These are phyloP conservation scores for Synodontis membranacea DNA, from an alignment of 2,113 vertebrate genomes.

Conservation along the genomic window DNA sequence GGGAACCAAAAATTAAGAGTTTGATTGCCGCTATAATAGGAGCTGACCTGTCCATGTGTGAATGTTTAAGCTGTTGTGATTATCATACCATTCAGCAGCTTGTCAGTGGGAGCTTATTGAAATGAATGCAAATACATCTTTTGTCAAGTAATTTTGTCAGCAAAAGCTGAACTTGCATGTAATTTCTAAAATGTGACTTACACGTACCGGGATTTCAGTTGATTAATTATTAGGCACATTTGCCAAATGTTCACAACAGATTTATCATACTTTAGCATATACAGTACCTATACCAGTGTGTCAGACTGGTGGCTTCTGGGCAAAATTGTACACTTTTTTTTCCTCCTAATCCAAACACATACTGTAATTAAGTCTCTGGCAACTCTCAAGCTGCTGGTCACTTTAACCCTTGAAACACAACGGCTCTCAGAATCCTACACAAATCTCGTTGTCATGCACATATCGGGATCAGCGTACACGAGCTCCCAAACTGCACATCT, in stretches of 20 bases:
- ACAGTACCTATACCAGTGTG: neutral
- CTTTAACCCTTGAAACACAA: neutral
- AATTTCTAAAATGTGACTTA: neutral
- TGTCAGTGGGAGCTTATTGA: neutral
- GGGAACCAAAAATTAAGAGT: constrained; percentile 9
- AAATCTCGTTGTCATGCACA: neutral
- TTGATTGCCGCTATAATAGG: constrained; percentile 1
- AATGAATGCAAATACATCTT: constrained; percentile 5
- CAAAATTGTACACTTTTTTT: neutral
- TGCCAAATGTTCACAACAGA: neutral
- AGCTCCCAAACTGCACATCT: neutral
- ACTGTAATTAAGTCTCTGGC: constrained; percentile 1
- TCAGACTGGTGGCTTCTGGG: constrained; percentile 10
- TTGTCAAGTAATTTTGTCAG: neutral
- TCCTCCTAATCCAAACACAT: neutral
- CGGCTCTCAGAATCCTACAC: neutral
- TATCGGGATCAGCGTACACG: neutral
- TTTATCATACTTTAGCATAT: neutral
- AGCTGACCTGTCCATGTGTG: constrained; percentile 9
- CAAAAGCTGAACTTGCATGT: neutral
- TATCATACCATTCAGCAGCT: neutral
- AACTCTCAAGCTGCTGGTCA: no score
- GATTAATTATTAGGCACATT: neutral
- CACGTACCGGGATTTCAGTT: neutral
- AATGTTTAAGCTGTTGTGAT: constrained; percentile 24